Percentiles rank a stretch among this genome's conserved stretches.
phyloP scores from a whole-genome alignment of 1,140 invertebrate species.

The Alviniconcha marisindica region DNA sequence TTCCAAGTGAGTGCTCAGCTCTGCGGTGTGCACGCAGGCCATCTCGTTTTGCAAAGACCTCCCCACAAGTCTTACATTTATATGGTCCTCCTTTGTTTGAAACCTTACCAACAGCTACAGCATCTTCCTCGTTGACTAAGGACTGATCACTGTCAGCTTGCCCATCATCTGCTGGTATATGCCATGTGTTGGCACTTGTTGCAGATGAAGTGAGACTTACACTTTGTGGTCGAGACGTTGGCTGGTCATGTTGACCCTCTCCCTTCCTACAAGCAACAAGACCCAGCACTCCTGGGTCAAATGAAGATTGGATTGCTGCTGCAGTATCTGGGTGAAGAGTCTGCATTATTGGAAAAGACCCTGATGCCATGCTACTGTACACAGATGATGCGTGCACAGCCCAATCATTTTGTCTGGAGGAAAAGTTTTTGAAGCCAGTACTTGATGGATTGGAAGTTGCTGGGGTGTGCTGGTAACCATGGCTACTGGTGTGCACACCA shows the following conservation, averaged over 20 bases:
- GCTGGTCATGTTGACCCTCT: constrained; percentile 27
- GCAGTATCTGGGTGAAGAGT: constrained; percentile 35
- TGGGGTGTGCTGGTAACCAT: constrained; percentile 35
- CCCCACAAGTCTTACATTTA: constrained; percentile 36
- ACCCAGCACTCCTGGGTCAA: constrained; percentile 35
- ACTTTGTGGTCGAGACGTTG: constrained; percentile 18
- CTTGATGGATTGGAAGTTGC: neutral
- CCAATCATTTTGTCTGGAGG: constrained; percentile 36
- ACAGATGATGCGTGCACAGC: constrained; percentile 36
- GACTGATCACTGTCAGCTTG: neutral
- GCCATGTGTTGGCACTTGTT: constrained; percentile 32
- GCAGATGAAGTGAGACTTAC: neutral
- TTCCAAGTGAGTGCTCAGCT: constrained; percentile 18
- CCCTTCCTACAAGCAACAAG: constrained; percentile 36
- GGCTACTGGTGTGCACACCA: constrained; percentile 24
- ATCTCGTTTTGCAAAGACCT: constrained; percentile 34
- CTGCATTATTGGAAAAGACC: constrained; percentile 37
- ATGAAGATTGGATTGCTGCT: constrained; percentile 37
- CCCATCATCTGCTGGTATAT: constrained; percentile 24
- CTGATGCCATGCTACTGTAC: constrained; percentile 32
- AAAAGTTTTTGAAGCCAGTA: constrained; percentile 32
- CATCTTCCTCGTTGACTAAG: neutral
- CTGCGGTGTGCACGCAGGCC: constrained; percentile 28
- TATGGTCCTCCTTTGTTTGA: constrained; percentile 7
- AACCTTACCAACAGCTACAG: neutral